Evolutionary conservation across 1,140 invertebrate species (phyloP), one percentile per base, ranked within the genome.

Genomic region (Magallana ariakensis): DNA sequence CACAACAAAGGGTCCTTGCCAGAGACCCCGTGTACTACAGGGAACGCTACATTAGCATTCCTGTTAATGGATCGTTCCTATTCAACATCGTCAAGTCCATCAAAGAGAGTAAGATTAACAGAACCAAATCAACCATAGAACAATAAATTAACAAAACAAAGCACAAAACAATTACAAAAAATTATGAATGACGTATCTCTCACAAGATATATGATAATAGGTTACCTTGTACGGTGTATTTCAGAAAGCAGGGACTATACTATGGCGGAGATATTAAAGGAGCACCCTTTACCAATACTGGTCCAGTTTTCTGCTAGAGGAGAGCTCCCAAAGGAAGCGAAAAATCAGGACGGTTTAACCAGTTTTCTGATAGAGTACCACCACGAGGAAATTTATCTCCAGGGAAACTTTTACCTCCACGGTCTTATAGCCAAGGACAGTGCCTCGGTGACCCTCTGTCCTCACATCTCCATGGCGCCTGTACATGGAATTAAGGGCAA

Each of bases 11-110:
- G 15, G 66, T 75, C 33, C 22, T 85, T n/a, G 33, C 85, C 15
- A 66, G 22, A 19, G 85, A 85, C 15, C 70, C 85, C 19, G 53
- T 4, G 13, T 7, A 22, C 16, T 56, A 58, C n/a, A 57, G 56
- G 16, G 85, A 85, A 3, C 70, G 58, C 16, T 85, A 80, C 26
- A 8, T 85, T 0, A 85, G 85, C 58, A 85, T 85, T n/a, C 85
- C 85, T n/a, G 85, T 85, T 8, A 66, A 85, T 55, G 75, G 85
- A 11, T 53, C 16, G 46, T 85, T 58, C 19, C 80, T 26, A 8
- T 85, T 85, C 80, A 8, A 75, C 57, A 46, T 85, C 46, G 85
- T 85, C n/a, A 85, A 85, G 54, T 46, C 70, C 57, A 33, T 56
- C 15, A 80, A 58, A 26, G 80, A 85, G 19, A 66, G 85, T 85